These are phyloP conservation scores for Whitmania pigra DNA, from an alignment of 1,140 invertebrate species.

Conservation along the genomic window DNA sequence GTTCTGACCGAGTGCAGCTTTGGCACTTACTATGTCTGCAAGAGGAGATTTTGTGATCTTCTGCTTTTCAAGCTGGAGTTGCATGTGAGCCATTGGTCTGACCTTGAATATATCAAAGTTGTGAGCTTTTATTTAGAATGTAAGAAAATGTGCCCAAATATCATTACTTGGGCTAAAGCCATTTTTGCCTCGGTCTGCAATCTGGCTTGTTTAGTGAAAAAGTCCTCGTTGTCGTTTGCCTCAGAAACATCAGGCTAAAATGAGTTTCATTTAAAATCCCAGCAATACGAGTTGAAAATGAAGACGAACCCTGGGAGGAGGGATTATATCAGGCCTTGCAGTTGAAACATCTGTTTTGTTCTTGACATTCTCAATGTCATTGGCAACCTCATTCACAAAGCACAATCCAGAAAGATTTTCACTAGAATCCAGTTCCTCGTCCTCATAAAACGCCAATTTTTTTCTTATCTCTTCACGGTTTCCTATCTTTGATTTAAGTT, in stretches of 20 bases:
- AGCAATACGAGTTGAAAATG: neutral
- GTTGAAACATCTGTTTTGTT: neutral
- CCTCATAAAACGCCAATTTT: neutral
- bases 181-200: constrained; percentile 77
- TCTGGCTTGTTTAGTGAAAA: constrained; percentile 64
- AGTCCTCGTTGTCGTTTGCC: constrained; percentile 45
- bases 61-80: constrained; percentile 77
- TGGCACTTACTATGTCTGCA: constrained; percentile 33
- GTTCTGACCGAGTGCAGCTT: neutral
- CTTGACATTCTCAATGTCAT: constrained; percentile 1
- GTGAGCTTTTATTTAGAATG: too few relatives aligned
- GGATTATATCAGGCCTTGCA: constrained; percentile 1
- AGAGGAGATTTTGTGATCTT: constrained; percentile 59
- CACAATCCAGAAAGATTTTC: neutral
- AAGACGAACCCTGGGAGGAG: neutral
- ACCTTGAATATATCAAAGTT: constrained; percentile 28
- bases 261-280: neutral
- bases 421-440: neutral
- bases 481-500: neutral
- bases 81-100: constrained; percentile 76
- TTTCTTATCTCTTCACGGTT: constrained; percentile 7
- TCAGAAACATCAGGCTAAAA: too few relatives aligned
- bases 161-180: constrained; percentile 64
- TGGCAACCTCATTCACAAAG: neutral
- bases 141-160: too few relatives aligned